Evolutionary conservation across 2,113 vertebrate genomes (phyloP).

Genomic region (Promerops cafer): DNA sequence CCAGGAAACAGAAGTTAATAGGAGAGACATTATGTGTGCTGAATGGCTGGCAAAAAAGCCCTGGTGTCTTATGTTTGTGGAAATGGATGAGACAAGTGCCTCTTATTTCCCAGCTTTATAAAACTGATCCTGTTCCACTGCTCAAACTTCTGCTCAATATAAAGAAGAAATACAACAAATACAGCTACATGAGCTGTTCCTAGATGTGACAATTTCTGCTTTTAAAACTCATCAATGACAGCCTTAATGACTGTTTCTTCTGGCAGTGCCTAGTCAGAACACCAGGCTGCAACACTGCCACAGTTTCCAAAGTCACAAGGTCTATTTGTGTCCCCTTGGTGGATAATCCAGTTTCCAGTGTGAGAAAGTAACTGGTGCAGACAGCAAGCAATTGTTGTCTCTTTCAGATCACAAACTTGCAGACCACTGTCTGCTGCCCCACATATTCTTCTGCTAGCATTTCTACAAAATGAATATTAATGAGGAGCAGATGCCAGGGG

Average conservation of each 20-base stretch:
- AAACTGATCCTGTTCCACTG: not conserved
- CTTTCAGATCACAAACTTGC: not conserved
- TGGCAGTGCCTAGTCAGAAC: not conserved
- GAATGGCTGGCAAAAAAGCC: not conserved
- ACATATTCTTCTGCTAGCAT: not conserved
- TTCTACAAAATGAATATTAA: conserved; percentile 27
- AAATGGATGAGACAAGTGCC: not conserved
- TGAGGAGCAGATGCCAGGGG: not conserved
- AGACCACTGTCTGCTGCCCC: conserved; percentile 56
- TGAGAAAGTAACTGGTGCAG: conserved; percentile 13
- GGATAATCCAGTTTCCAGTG: not conserved
- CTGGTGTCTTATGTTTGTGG: not conserved
- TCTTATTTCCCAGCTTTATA: not conserved
- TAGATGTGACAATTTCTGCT: not conserved
- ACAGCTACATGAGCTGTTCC: not conserved
- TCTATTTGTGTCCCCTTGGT: not conserved
- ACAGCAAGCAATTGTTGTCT: conserved; percentile 50
- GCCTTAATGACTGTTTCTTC: not conserved
- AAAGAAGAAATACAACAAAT: not conserved
- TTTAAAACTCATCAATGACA: not conserved
- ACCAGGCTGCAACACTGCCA: not conserved
- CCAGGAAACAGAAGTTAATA: not conserved
- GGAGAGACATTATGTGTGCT: not conserved
- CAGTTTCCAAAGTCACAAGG: not conserved
- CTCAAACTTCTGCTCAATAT: not conserved